Conservation (phyloP, 2,113 vertebrate genomes). For the Hippocampus comes region DNA sequence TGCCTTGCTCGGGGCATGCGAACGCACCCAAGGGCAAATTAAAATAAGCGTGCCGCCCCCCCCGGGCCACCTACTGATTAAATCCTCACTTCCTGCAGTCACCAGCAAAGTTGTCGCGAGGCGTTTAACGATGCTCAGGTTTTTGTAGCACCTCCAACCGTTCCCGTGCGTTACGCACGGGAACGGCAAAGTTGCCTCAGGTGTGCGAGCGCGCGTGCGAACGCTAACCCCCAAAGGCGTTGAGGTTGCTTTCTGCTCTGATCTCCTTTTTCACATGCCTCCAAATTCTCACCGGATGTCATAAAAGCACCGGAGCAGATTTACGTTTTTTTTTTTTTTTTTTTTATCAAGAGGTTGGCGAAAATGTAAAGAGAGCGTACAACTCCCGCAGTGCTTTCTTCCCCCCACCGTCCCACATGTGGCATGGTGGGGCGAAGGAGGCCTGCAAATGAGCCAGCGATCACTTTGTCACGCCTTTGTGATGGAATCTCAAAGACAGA, state of each 20-base stretch:
- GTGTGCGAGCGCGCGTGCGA: neutral
- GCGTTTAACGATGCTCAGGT: neutral
- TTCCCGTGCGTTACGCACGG: neutral
- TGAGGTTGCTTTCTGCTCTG: neutral
- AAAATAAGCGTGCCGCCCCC: neutral
- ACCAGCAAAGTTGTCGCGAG: neutral
- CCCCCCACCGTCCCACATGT: no score
- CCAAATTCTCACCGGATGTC: neutral
- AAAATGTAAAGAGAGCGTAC: slow-evolving; percentile 13
- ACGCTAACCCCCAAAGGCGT: neutral
- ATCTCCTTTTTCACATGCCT: neutral
- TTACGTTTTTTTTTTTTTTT: slow-evolving; percentile 40
- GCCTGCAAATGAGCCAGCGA: slow-evolving; percentile 6
- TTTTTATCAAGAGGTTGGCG: slow-evolving; percentile 28
- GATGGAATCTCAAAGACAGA: slow-evolving; percentile 26
- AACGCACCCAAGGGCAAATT: neutral
- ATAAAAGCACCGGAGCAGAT: slow-evolving; percentile 20
- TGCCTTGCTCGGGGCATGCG: neutral
- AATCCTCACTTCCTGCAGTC: neutral
- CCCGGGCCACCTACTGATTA: neutral
- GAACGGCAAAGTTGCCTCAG: neutral
- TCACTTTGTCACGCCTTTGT: neutral
- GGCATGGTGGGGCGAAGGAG: neutral
- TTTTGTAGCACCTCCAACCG: neutral
- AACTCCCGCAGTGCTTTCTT: neutral